These are phyloP conservation scores for Limnodromus scolopaceus DNA, from an alignment of 2,797 vertebrate species.

Conservation along the genomic window DNA sequence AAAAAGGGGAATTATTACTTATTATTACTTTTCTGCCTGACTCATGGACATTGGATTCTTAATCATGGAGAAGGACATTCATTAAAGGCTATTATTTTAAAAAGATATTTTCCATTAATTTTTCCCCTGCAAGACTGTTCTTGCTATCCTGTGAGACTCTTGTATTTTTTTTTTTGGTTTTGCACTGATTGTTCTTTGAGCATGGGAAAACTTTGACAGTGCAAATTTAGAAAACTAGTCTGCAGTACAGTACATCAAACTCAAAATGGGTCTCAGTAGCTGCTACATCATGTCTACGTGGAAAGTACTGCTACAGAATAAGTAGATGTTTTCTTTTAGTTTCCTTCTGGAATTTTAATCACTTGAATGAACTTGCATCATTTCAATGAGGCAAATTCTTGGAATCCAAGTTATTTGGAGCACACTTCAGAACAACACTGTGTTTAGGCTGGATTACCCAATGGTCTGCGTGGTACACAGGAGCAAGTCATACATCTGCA, in stretches of 20 bases:
- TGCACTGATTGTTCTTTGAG: neutral
- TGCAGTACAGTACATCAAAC: neutral
- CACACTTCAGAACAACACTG: neutral
- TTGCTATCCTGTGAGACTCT: neutral
- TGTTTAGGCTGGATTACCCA: neutral
- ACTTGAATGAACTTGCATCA: neutral
- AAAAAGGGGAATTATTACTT: neutral
- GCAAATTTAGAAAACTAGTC: neutral
- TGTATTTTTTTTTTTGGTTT: neutral
- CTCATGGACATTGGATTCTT: neutral
- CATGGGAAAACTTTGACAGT: neutral
- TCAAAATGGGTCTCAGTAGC: neutral
- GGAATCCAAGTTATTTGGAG: neutral
- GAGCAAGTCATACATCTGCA: neutral
- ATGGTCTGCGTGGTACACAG: neutral
- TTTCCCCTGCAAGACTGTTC: neutral
- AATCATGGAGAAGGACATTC: neutral
- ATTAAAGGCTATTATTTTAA: neutral
- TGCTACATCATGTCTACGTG: neutral
- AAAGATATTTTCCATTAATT: neutral
- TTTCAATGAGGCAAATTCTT: neutral
- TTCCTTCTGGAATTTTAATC: neutral
- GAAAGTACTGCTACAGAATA: neutral
- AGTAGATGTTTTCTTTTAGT: neutral
- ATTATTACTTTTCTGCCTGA: neutral